These are phyloP conservation scores for Vanacampus margaritifer DNA, from an alignment of 2,113 vertebrate genomes.

Conservation along the genomic window DNA sequence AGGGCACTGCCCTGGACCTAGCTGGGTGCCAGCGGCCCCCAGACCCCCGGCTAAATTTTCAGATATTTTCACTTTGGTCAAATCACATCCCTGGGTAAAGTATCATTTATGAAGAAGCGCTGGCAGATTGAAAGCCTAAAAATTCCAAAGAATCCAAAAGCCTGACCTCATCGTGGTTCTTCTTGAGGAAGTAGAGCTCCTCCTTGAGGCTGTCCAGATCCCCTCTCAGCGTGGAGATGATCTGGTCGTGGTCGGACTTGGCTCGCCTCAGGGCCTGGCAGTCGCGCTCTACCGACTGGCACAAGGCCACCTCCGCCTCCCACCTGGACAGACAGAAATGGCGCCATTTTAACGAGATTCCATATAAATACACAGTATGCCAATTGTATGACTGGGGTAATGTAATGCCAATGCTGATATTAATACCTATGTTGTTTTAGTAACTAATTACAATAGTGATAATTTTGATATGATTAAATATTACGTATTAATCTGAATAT, in stretches of 20 bases:
- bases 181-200: conserved; percentile 86
- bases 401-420: no score
- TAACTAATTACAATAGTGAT: no score
- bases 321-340: conserved; percentile 65
- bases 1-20: no score
- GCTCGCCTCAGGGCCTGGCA: conserved; percentile 79
- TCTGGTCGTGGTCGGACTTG: conserved; percentile 81
- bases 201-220: conserved; percentile 86
- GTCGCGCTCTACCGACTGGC: conserved; percentile 85
- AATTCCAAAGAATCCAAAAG: background rate
- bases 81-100: no score
- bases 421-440: no score
- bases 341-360: background rate
- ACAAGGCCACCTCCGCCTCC: conserved; percentile 76
- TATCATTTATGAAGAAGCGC: no score
- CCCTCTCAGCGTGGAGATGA: conserved; percentile 78
- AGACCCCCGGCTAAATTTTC: no score
- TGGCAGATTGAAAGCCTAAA: no score
- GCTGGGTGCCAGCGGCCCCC: no score
- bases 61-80: no score
- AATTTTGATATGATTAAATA: no score
- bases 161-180: conserved; percentile 85
- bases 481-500: no score
- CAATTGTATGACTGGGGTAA: background rate
- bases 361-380: background rate